Evolutionary conservation across 2,888 invertebrate genomes (phyloP), one percentile per base, ranked within the genome.

Genomic region (Ferdinandea cuprea): DNA sequence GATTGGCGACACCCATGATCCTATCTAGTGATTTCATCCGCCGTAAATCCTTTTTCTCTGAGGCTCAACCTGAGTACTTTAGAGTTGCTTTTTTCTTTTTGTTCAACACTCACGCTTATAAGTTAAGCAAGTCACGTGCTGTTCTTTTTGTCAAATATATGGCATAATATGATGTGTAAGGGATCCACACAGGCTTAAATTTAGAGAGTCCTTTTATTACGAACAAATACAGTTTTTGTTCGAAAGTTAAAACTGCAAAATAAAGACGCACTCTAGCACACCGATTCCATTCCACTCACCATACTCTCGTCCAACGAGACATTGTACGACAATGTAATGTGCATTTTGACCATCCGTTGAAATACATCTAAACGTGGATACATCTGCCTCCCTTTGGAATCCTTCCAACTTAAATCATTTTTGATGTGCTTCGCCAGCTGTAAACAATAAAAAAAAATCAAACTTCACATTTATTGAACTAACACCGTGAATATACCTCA

Each of bases 241-340:
- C n/a, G n/a, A n/a, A n/a, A n/a, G n/a, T n/a, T n/a, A n/a, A 3
- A 25, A 8, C 35, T 7, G 3, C 9, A 35, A 32, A 9, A 11
- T 9, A 3, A 35, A 3, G 35, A 35, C 0, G 35, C 9, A 11
- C 9, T 5, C 4, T 32, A 9, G 3, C 30, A 32, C 5, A 30
- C 6, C 9, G n/a, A 65, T 32, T 13, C 25, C 5, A n/a, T n/a
- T 2, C 11, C 15, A 58, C 87, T 69, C 83, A 89, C 90, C 90
- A 89, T 89, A 77, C 88, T 89, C 71, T 90, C 90, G 74, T 90
- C 90, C 28, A 90, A 66, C 4, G 90, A 89, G 0, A 90, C 88
- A 85, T 90, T 90, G 66, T 90, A 90, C 17, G 89, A 87, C 13
- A 90, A 79, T 37, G 88, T 89, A 9, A 90, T 89, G 72, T 90